Conservation (phyloP, 2,797 vertebrate species). For the Artibeus lituratus region DNA sequence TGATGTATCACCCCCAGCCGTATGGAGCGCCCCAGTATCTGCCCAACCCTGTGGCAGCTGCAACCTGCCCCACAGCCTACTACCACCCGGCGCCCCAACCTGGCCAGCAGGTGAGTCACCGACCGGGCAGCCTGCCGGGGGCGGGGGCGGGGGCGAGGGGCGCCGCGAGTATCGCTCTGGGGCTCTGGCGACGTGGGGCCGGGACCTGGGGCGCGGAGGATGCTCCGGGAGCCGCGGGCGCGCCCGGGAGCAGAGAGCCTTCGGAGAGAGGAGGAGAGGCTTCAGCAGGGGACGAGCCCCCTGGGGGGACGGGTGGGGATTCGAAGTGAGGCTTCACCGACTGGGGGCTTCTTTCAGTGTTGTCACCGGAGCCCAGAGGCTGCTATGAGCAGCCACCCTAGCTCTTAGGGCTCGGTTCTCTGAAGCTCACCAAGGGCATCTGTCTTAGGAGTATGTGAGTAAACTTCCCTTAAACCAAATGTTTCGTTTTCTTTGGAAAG, state of each 20-base stretch:
- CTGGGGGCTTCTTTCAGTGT: neutral
- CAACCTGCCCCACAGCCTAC: conserved; percentile 87
- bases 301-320: neutral
- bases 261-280: neutral
- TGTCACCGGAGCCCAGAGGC: neutral
- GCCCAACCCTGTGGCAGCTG: conserved; percentile 75
- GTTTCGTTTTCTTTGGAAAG: neutral
- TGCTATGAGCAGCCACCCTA: neutral
- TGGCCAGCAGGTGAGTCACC: conserved; percentile 89
- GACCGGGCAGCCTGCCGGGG: conserved; percentile 50
- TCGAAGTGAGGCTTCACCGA: neutral
- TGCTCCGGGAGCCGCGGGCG: conserved; percentile 22
- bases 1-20: conserved; percentile 93
- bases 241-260: neutral
- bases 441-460: conserved; percentile 60
- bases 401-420: conserved; percentile 3
- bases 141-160: conserved; percentile 61
- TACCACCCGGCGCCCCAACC: conserved; percentile 82
- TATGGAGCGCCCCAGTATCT: conserved; percentile 92
- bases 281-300: neutral
- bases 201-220: conserved; percentile 12
- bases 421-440: conserved; percentile 45
- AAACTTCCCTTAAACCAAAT: conserved; percentile 44
- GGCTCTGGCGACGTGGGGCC: neutral
- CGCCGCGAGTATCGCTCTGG: conserved; percentile 18